Evolutionary conservation across 2,113 vertebrate species (phyloP).

Genomic region (Mystacornis crossleyi): DNA sequence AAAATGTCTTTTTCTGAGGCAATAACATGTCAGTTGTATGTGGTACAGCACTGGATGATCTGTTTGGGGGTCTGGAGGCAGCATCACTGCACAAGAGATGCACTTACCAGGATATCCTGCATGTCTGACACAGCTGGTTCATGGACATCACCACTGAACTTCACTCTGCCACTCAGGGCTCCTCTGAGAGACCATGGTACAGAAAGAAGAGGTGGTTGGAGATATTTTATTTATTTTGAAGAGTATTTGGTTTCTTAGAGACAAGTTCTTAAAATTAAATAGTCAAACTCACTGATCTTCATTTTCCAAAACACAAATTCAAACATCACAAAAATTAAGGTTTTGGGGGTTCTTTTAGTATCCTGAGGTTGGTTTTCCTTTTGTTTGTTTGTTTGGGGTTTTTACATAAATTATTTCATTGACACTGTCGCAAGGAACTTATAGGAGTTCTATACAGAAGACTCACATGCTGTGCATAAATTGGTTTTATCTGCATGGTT

Average conservation of each 20-base stretch:
- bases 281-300: neutral
- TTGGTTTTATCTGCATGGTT: neutral
- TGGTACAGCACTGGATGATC: too few relatives aligned
- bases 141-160: neutral
- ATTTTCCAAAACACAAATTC: neutral
- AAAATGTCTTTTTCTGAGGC: neutral
- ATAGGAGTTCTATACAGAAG: neutral
- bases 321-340: neutral
- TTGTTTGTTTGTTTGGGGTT: neutral
- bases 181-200: rapidly evolving
- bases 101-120: too few relatives aligned
- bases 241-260: neutral
- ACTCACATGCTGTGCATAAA: neutral
- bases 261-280: neutral
- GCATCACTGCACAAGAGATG: neutral
- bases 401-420: neutral
- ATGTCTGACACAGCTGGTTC: neutral
- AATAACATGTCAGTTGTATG: neutral
- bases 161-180: neutral
- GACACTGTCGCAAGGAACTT: neutral
- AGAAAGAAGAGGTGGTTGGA: neutral
- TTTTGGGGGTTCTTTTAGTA: neutral
- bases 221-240: neutral
- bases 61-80: neutral
- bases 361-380: neutral